Percentiles rank a stretch among this genome's conserved stretches.
phyloP scores from a whole-genome alignment of 2,797 vertebrate genomes.

The Coilia nasus region DNA sequence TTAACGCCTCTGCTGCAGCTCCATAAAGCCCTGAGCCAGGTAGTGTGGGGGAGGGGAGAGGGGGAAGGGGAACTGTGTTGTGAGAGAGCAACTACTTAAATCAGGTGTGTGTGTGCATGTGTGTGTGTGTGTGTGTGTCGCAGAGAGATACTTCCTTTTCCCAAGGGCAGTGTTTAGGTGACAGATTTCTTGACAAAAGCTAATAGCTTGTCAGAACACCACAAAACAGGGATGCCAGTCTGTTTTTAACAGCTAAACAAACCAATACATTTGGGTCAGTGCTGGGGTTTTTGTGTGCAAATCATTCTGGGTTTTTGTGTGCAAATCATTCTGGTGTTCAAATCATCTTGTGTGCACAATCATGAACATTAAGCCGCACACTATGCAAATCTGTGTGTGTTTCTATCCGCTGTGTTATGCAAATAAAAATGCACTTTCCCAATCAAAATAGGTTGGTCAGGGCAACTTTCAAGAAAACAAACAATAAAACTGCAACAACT shows the following conservation, averaged over 20 bases:
- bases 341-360: no score
- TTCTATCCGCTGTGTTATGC: no score
- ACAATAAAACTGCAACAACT: no score
- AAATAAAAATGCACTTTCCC: no score
- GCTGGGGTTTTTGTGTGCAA: no score
- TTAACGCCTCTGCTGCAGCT: conserved; percentile 22
- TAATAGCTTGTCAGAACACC: neutral
- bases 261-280: neutral
- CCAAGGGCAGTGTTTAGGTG: neutral
- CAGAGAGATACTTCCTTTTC: neutral
- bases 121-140: neutral
- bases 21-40: conserved; percentile 25
- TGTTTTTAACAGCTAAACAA: neutral
- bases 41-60: conserved; percentile 41
- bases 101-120: neutral
- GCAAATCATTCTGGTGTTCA: no score
- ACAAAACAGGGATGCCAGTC: neutral
- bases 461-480: no score
- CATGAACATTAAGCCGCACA: no score
- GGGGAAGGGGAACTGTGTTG: conserved; percentile 30
- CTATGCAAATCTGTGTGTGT: no score
- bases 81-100: conserved; percentile 35
- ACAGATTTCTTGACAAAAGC: conserved; percentile 3
- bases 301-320: no score
- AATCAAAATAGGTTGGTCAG: no score